Percentiles rank a stretch among this genome's conserved stretches.
Evolutionary conservation across 2,113 vertebrate species (phyloP).

Genomic region (Labeo rohita): DNA sequence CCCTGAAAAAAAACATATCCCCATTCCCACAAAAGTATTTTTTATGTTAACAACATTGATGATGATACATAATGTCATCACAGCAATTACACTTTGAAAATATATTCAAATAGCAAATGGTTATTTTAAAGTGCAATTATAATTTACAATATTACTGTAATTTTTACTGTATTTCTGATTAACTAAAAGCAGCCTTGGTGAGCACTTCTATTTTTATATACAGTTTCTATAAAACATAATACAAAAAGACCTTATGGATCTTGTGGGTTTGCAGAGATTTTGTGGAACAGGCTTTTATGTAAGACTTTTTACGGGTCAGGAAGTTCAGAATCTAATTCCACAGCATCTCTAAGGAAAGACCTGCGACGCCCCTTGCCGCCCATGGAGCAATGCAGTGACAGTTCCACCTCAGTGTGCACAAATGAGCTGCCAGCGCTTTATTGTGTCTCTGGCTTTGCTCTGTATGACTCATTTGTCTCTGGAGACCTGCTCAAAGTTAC

Average conservation of each 20-base stretch:
- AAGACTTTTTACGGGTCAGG: conserved; percentile 31
- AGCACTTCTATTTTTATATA: too few species aligned
- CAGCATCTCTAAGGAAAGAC: conserved; percentile 22
- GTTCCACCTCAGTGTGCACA: conserved; percentile 35
- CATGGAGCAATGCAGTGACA: not conserved
- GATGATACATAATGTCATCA: not conserved
- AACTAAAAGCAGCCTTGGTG: too few species aligned
- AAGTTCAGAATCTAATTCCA: conserved; percentile 44
- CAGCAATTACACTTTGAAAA: too few species aligned
- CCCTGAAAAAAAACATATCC: too few species aligned
- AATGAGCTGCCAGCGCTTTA: conserved; percentile 35
- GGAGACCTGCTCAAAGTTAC: conserved; percentile 12
- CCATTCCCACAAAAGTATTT: too few species aligned
- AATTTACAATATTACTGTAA: too few species aligned
- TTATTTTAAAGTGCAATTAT: too few species aligned
- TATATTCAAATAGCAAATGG: too few species aligned
- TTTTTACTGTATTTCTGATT: too few species aligned
- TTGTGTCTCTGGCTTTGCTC: conserved; percentile 20
- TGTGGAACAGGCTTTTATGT: conserved; percentile 11
- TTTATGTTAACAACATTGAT: not conserved
- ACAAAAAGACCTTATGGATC: not conserved
- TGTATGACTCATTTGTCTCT: conserved; percentile 34
- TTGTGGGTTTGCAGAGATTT: not conserved
- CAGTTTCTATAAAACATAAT: too few species aligned
- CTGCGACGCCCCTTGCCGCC: not conserved